Evolutionary conservation across 2,113 vertebrate genomes (phyloP).

Genomic region (Trachemys scripta): DNA sequence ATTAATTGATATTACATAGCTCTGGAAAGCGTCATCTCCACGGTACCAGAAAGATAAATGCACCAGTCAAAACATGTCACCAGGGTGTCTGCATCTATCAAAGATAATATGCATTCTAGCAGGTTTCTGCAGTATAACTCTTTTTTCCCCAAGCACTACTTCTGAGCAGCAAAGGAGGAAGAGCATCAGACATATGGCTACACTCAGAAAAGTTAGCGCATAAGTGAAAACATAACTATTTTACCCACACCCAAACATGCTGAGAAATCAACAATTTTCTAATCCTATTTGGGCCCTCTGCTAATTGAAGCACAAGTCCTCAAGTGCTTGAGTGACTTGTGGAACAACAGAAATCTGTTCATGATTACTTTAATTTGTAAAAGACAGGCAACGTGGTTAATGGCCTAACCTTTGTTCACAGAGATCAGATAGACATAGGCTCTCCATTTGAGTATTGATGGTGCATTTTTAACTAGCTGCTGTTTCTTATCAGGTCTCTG

Average conservation of each 20-base stretch:
- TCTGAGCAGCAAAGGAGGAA: not conserved
- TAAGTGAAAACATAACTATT: not conserved
- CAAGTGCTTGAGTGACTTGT: not conserved
- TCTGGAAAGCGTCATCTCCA: not conserved
- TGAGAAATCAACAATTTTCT: not conserved
- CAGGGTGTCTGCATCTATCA: not conserved
- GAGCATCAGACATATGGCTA: not conserved
- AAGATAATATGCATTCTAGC: not conserved
- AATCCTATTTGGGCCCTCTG: not conserved
- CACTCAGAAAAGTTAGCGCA: not conserved
- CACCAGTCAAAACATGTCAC: not conserved
- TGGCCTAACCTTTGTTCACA: not conserved
- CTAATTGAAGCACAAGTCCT: not conserved
- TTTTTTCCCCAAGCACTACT: not conserved
- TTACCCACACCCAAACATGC: not conserved
- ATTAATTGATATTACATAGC: not conserved
- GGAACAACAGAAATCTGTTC: not conserved
- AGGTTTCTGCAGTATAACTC: not conserved
- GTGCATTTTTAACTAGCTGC: slow-evolving; percentile 39
- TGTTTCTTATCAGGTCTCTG: slow-evolving; percentile 57
- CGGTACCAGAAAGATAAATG: not conserved
- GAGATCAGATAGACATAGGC: not conserved
- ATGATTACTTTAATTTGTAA: not conserved
- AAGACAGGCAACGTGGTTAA: not conserved
- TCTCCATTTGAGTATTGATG: not conserved